phyloP scores from a whole-genome alignment of 2,888 invertebrate species.

The Trichogramma evanescens region DNA sequence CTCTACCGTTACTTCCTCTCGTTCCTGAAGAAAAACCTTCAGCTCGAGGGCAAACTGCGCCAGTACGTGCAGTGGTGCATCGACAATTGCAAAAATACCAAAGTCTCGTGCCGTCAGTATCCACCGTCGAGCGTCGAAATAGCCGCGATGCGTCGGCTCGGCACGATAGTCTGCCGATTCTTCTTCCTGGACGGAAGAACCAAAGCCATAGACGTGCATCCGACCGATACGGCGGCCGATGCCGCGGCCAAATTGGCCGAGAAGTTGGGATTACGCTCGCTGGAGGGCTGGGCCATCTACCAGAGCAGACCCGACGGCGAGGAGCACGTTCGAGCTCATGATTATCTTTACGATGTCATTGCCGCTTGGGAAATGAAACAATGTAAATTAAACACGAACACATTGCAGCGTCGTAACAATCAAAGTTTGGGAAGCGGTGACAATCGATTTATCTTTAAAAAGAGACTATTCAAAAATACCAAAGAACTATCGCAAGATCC shows the following conservation, averaged over 20 bases:
- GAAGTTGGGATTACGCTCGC: constrained; percentile 72
- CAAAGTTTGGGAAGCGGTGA: constrained; percentile 77
- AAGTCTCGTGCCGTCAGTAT: constrained; percentile 71
- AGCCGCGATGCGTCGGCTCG: constrained; percentile 83
- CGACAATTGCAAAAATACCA: constrained; percentile 83
- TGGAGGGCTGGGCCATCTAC: constrained; percentile 93
- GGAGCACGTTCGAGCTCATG: constrained; percentile 83
- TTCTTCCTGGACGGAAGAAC: constrained; percentile 92
- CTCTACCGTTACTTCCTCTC: constrained; percentile 74
- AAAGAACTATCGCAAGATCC: constrained; percentile 90
- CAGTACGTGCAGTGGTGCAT: constrained; percentile 92
- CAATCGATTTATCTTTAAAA: constrained; percentile 86
- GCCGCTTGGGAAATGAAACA: constrained; percentile 87
- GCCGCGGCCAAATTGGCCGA: constrained; percentile 84
- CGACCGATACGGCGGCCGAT: constrained; percentile 87
- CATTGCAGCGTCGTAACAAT: constrained; percentile 51
- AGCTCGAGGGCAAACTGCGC: constrained; percentile 61
- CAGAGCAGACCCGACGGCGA: constrained; percentile 81
- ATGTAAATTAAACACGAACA: constrained; percentile 52
- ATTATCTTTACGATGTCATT: constrained; percentile 89
- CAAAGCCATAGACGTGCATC: constrained; percentile 91
- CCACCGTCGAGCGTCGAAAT: constrained; percentile 91
- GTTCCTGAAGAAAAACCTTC: constrained; percentile 64
- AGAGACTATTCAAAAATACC: constrained; percentile 79
- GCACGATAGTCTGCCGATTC: constrained; percentile 87